Evolutionary conservation across 2,797 vertebrate species (phyloP), one percentile per base, ranked within the genome.

Genomic region (Myotis myotis): DNA sequence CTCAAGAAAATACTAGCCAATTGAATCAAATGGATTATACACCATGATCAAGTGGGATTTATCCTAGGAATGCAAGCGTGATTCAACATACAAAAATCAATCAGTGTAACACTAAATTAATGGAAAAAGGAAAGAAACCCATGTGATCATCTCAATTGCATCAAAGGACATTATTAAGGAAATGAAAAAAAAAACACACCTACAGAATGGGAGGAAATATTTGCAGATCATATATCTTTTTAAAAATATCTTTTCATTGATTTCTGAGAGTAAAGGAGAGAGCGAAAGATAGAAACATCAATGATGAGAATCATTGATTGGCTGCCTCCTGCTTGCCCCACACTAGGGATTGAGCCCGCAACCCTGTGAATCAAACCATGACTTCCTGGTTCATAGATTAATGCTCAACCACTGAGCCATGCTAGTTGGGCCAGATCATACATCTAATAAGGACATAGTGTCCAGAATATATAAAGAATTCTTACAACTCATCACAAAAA

Each of bases 201-300:
- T 93, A 79, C 10, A n/a, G 15, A 70, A 81, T 76, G 38, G 64
- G 30, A 92, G 74, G 81, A 81, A 68, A 68, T 78, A 95, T 82
- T 92, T 95, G 49, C 12, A 81, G 82, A 80, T 55, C 36, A 68
- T 38, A 60, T 60, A 60, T 60, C 11, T 60, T 28, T 60, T 28
- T 5, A 15, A 60, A 60, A 60, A 60, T 60, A 60, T 60, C 1
- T 60, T 60, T 25, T 60, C 60, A 60, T 60, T 60, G 57, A 60
- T 28, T 60, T 28, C 57, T 60, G 25, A 60, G 57, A 28, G 25
- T 28, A 28, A 60, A 60, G 11, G 11, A 28, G 25, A 60, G 25
- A 60, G 57, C 28, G 25, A 60, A 60, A 60, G 3, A 57, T 23
- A 57, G 11, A 60, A 60, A 60, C 25, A 60, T 60, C 25, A 60